Evolutionary conservation across 2,888 invertebrate species (phyloP).

Genomic region (Camponotus fellah): DNA sequence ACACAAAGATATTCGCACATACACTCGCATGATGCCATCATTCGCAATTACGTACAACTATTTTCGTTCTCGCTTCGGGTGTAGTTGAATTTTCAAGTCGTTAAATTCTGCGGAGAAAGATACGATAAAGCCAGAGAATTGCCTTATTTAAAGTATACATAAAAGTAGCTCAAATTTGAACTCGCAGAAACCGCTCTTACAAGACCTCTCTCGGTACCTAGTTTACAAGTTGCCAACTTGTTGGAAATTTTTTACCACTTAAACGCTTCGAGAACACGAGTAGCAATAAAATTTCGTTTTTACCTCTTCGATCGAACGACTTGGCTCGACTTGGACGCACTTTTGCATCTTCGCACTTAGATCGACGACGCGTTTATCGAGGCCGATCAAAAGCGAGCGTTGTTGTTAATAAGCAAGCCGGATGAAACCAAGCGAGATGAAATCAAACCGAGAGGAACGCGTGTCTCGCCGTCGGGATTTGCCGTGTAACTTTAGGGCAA

Average conservation of each 20-base stretch:
- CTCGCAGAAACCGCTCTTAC: background rate
- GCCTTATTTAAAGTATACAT: background rate
- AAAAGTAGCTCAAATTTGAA: background rate
- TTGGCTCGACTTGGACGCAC: no score
- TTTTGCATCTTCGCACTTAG: background rate
- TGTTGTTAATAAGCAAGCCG: conserved; percentile 52
- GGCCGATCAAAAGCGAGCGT: conserved; percentile 22
- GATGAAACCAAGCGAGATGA: conserved; percentile 1
- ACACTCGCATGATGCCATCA: no score
- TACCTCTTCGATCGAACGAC: background rate
- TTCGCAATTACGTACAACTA: background rate
- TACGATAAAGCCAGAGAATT: background rate
- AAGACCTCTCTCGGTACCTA: background rate
- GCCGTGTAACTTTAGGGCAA: conserved; percentile 61
- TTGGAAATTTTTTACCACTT: background rate
- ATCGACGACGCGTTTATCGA: background rate
- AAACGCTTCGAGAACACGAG: background rate
- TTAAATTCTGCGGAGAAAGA: background rate
- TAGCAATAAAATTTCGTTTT: background rate
- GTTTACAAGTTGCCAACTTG: background rate
- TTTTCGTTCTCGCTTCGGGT: no score
- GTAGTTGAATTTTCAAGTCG: background rate
- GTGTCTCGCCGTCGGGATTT: conserved; percentile 56
- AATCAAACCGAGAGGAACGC: conserved; percentile 24
- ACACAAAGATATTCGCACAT: background rate